Evolutionary conservation across 2,888 invertebrate species (phyloP).

Genomic region (Zootermopsis nevadensis): DNA sequence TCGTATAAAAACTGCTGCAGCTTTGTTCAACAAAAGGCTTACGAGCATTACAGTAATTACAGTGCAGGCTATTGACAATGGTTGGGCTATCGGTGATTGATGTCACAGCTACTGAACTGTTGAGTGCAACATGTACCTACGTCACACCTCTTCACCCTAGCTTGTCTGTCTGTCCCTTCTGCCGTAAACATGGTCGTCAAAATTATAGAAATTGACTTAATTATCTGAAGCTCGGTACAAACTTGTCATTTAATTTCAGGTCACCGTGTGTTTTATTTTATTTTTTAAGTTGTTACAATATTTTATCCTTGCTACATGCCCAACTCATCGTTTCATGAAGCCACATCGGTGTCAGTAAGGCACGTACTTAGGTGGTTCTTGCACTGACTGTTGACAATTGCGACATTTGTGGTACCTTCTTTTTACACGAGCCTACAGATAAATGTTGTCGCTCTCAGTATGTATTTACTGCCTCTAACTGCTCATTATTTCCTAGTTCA

Average conservation of each 20-base stretch:
- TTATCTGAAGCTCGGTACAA: too few species aligned
- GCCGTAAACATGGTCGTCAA: too few species aligned
- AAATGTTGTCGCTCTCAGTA: background rate
- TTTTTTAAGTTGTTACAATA: too few species aligned
- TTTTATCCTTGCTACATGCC: too few species aligned
- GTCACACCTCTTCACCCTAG: background rate
- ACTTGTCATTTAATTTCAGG: too few species aligned
- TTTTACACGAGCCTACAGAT: background rate
- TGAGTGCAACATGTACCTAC: background rate
- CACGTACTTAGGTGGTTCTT: background rate
- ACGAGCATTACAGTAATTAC: conserved; percentile 20
- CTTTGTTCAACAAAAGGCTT: conserved; percentile 25
- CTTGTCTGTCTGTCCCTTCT: too few species aligned
- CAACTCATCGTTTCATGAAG: too few species aligned
- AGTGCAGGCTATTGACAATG: background rate
- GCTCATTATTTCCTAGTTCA: background rate
- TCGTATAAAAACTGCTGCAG: background rate
- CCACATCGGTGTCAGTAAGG: too few species aligned
- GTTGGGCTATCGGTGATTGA: conserved; percentile 18
- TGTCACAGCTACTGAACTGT: background rate
- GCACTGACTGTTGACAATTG: background rate
- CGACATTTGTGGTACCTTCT: background rate
- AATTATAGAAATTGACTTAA: too few species aligned
- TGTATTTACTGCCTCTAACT: background rate
- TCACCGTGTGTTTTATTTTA: too few species aligned